Evolutionary conservation across 2,797 vertebrate genomes (phyloP), one percentile per base, ranked within the genome.

Genomic region (Tragelaphus eurycerus): DNA sequence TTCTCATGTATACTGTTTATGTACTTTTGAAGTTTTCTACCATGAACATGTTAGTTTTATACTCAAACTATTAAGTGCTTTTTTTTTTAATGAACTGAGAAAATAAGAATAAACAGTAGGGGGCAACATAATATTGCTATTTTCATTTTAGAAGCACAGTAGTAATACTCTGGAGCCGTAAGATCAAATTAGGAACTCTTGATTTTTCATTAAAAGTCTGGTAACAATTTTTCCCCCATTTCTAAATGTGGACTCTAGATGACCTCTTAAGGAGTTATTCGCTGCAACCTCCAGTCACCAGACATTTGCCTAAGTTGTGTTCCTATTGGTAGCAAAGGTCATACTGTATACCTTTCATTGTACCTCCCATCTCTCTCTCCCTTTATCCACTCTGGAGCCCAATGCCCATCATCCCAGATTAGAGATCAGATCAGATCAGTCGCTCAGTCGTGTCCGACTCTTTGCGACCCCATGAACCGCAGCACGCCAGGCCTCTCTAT

Each of bases 41-140:
- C 19, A 67, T 88, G 43, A 96, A 10, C 21, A 62, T 85, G 60
- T 91, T 82, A 67, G 43, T 82, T 89, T 88, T 85, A 90, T 57
- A 90, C 5, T 79, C 29, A 46, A 96, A 34, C 67, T 17, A 79
- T 17, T 50, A 43, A 21, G 6, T 82, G 21, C 1, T 4, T 19
- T 89, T 13, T 38, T 38, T 84, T 86, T 52, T 1, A 76, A 55
- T 60, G 21, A 89, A 82, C 52, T 93, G 81, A 92, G 17, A 93
- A 85, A 85, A 48, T 67, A 93, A 78, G 88, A 96, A 17, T 46
- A 92, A 89, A 86, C 95, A 97, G 57, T 38, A 97, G 92, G 38
- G 95, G 97, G 85, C 96, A 95, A 94, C 38, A 48, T 67, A 96
- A 79, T 83, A 86, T 54, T 90, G 76, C 76, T 90, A 48, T 92